Evolutionary conservation across 2,113 vertebrate genomes (phyloP).

Genomic region (Apodemus speciosus): DNA sequence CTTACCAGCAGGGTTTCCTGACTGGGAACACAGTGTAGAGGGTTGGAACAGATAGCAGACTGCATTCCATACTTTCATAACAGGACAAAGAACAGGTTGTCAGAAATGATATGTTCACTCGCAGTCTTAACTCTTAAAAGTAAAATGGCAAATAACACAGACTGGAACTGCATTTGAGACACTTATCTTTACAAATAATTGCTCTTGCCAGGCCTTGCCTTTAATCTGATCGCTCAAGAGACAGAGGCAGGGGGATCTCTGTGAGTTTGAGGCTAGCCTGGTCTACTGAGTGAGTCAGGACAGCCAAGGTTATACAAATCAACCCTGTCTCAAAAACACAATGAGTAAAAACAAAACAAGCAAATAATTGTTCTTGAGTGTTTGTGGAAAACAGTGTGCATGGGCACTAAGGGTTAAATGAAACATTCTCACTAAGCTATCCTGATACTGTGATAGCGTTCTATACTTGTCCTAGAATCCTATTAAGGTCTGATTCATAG

Average conservation of each 20-base stretch:
- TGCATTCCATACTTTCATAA: neutral
- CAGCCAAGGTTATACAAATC: neutral
- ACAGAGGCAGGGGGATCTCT: neutral
- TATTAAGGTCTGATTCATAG: conserved; percentile 26
- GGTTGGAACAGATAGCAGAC: neutral
- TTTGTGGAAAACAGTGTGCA: neutral
- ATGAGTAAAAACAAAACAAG: neutral
- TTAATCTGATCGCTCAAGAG: neutral
- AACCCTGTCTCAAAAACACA: neutral
- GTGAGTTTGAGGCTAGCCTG: neutral
- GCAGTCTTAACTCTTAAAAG: conserved; percentile 2
- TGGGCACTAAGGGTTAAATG: conserved; percentile 1
- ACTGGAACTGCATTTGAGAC: neutral
- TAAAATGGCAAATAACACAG: neutral
- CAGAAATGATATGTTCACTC: neutral
- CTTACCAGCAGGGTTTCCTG: no score
- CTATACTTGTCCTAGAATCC: neutral
- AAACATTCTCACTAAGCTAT: conserved; percentile 13
- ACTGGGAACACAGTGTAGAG: neutral
- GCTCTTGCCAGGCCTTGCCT: neutral
- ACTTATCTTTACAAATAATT: conserved; percentile 20
- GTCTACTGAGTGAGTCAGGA: neutral
- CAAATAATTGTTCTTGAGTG: neutral
- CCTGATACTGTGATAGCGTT: neutral
- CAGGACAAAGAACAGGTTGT: neutral